Conservation (phyloP, 1,140 invertebrate species). For the Heliconius eleuchia region DNA sequence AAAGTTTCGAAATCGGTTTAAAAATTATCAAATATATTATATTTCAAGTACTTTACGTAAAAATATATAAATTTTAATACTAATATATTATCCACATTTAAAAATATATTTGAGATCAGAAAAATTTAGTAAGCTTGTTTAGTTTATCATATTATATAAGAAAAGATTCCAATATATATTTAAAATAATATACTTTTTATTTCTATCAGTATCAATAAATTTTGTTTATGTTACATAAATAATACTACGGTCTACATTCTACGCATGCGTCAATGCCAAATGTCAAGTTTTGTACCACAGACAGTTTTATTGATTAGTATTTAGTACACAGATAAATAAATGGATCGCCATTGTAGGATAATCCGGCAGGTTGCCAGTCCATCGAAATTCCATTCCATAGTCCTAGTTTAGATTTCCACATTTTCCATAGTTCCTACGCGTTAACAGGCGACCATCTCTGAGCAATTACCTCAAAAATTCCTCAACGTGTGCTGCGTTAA, state of each 20-base stretch:
- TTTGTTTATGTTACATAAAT: slow-evolving; percentile 4
- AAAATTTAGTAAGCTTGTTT: too few relatives aligned
- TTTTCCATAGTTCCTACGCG: too few relatives aligned
- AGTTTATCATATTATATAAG: not conserved
- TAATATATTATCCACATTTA: not conserved
- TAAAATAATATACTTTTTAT: not conserved
- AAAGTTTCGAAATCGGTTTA: not conserved
- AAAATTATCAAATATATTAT: not conserved
- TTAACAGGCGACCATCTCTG: too few relatives aligned
- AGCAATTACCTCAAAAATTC: too few relatives aligned
- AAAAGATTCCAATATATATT: not conserved
- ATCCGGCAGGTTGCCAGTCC: too few relatives aligned
- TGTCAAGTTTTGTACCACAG: not conserved
- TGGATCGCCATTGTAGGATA: too few relatives aligned
- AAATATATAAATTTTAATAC: not conserved
- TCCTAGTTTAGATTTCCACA: too few relatives aligned
- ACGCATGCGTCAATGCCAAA: slow-evolving; percentile 6
- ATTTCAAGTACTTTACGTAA: not conserved
- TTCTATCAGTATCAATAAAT: slow-evolving; percentile 9
- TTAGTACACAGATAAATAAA: not conserved
- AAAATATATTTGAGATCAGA: too few relatives aligned
- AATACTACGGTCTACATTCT: not conserved
- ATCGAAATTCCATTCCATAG: too few relatives aligned
- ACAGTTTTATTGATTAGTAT: not conserved
- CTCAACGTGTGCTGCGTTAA: too few relatives aligned